Evolutionary conservation across 2,797 vertebrate genomes (phyloP).

Genomic region (Poecile montanus): DNA sequence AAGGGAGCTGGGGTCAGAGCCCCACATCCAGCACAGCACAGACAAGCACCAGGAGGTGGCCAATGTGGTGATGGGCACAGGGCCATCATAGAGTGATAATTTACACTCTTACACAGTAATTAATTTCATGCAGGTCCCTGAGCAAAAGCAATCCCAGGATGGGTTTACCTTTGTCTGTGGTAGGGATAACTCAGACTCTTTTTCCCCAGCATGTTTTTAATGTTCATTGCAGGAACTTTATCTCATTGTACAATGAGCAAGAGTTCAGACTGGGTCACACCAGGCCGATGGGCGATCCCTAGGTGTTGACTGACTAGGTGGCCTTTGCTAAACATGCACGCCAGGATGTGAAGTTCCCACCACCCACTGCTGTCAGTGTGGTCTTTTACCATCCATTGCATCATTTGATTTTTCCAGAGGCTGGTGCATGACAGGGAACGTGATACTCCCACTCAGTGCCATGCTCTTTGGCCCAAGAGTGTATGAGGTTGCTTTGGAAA

Average conservation of each 20-base stretch:
- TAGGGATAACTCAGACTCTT: neutral
- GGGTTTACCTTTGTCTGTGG: neutral
- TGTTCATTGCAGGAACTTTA: neutral
- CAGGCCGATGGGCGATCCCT: fast-evolving
- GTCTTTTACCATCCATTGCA: neutral
- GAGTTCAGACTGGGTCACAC: neutral
- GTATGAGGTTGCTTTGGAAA: neutral
- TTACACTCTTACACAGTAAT: neutral
- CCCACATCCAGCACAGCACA: too few relatives aligned
- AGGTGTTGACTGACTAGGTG: neutral
- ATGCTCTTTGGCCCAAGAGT: neutral
- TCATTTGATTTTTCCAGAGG: neutral
- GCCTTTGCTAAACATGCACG: neutral
- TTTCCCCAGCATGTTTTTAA: neutral
- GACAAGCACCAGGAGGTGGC: fast-evolving
- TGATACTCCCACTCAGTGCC: neutral
- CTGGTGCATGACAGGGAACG: neutral
- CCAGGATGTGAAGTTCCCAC: neutral
- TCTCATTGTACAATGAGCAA: neutral
- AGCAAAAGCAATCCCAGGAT: neutral
- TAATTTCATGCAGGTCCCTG: neutral
- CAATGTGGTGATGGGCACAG: neutral
- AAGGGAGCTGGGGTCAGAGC: neutral
- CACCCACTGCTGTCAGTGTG: neutral
- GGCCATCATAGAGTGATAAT: neutral